phyloP scores from a whole-genome alignment of 2,797 vertebrate genomes.

The Danio tinwini region DNA sequence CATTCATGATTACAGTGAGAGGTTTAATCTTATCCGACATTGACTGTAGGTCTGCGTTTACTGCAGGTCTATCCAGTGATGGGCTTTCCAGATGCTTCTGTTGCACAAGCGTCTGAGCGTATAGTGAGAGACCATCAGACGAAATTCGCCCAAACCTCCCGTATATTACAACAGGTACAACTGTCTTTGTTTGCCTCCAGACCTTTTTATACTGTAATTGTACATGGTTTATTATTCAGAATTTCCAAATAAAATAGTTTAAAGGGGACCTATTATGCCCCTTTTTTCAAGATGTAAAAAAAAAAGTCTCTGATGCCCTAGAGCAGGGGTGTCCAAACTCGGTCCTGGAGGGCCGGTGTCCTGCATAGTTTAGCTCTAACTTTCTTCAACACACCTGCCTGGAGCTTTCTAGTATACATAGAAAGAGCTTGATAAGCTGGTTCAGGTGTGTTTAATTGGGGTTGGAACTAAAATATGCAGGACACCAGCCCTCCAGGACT shows the following conservation, averaged over 20 bases:
- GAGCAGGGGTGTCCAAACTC: no score
- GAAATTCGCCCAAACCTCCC: slow-evolving; percentile 70
- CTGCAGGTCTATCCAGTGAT: slow-evolving; percentile 78
- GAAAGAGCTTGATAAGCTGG: no score
- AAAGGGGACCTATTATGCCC: no score
- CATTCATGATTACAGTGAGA: neutral
- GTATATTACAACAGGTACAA: slow-evolving; percentile 82
- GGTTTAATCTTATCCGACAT: slow-evolving; percentile 5
- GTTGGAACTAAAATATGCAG: no score
- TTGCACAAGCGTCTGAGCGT: slow-evolving; percentile 75
- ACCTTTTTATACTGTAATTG: neutral
- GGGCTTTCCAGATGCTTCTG: slow-evolving; percentile 74
- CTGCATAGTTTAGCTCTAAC: no score
- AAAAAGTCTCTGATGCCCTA: no score
- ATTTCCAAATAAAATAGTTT: neutral
- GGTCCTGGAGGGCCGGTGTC: no score
- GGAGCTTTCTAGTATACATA: no score
- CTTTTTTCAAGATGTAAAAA: no score
- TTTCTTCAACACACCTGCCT: no score
- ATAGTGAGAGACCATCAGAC: slow-evolving; percentile 77
- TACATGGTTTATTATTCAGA: neutral
- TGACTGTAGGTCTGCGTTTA: slow-evolving; percentile 26
- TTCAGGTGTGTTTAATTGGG: no score
- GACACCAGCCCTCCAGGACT: no score
- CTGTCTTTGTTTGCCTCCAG: neutral